Percentiles rank a stretch among this genome's conserved stretches.
phyloP scores from a whole-genome alignment of 2,797 vertebrate species.

The Taeniopygia guttata region DNA sequence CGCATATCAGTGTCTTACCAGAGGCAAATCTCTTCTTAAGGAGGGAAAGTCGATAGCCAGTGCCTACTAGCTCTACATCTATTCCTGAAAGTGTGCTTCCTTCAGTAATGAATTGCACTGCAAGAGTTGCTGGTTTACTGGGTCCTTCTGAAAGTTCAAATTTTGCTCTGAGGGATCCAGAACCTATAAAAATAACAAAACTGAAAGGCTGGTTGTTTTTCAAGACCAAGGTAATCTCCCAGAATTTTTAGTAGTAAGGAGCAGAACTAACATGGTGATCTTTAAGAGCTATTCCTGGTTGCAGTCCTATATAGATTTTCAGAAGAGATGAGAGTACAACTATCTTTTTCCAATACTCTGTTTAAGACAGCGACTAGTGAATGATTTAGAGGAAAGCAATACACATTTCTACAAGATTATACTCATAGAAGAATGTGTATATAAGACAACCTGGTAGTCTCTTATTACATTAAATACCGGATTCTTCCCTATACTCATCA shows the following conservation, averaged over 20 bases:
- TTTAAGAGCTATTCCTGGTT: not conserved
- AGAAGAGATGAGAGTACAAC: not conserved
- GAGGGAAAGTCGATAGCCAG: constrained; percentile 92
- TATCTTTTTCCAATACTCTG: not conserved
- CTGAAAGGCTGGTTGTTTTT: not conserved
- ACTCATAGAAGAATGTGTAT: not conserved
- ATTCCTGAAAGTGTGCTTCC: constrained; percentile 91
- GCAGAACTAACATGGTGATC: not conserved
- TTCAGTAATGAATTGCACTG: constrained; percentile 93
- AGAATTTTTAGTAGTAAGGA: not conserved
- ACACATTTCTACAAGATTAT: not conserved
- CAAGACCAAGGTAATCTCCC: not conserved
- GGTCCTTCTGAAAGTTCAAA: constrained; percentile 93
- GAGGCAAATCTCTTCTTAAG: constrained; percentile 95
- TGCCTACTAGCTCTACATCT: constrained; percentile 88
- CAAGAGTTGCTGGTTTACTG: constrained; percentile 90
- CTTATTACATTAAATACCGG: not conserved
- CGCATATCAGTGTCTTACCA: constrained; percentile 74
- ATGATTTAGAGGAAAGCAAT: not conserved
- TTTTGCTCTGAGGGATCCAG: constrained; percentile 93
- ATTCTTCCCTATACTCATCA: not conserved
- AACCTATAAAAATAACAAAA: constrained; percentile 75
- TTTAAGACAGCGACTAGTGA: not conserved
- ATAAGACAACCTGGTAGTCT: not conserved
- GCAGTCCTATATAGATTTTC: not conserved